Percentiles rank a stretch among this genome's conserved stretches.
Conservation (phyloP, 2,797 vertebrate species). For the Labeo calbasu region DNA sequence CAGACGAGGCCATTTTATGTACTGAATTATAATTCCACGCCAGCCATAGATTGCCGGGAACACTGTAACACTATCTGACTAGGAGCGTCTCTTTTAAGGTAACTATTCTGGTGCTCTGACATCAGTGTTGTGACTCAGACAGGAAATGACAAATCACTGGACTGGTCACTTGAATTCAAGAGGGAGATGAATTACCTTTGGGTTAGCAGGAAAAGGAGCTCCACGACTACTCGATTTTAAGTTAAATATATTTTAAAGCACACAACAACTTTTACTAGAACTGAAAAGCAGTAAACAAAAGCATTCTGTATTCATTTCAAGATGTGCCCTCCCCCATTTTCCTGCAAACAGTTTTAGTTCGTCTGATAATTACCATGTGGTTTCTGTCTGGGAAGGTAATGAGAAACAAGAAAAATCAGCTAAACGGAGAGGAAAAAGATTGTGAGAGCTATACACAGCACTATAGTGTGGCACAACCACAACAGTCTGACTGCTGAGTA, state of each 20-base stretch:
- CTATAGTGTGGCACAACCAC: background rate
- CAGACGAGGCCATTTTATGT: background rate
- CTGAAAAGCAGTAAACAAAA: constrained; percentile 15
- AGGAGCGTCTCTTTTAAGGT: constrained; percentile 60
- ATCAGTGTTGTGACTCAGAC: constrained; percentile 59
- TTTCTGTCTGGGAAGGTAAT: constrained; percentile 35
- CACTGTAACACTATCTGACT: constrained; percentile 44
- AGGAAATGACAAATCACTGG: constrained; percentile 67
- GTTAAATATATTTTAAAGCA: background rate
- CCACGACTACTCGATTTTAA: background rate
- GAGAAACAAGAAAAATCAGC: constrained; percentile 47
- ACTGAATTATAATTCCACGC: constrained; percentile 1
- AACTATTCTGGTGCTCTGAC: constrained; percentile 54
- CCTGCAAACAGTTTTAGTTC: constrained; percentile 19
- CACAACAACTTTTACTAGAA: background rate
- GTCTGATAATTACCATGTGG: constrained; percentile 49
- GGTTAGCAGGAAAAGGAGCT: constrained; percentile 11
- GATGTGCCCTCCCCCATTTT: background rate
- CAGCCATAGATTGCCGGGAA: constrained; percentile 21
- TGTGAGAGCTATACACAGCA: background rate
- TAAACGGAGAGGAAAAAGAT: constrained; percentile 30
- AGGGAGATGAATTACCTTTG: constrained; percentile 51
- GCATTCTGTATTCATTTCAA: background rate
- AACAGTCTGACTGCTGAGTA: constrained; percentile 48
- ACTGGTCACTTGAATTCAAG: constrained; percentile 39